Evolutionary conservation across 2,113 vertebrate species (phyloP), one percentile per base, ranked within the genome.

Genomic region (Orthonyx spaldingii): DNA sequence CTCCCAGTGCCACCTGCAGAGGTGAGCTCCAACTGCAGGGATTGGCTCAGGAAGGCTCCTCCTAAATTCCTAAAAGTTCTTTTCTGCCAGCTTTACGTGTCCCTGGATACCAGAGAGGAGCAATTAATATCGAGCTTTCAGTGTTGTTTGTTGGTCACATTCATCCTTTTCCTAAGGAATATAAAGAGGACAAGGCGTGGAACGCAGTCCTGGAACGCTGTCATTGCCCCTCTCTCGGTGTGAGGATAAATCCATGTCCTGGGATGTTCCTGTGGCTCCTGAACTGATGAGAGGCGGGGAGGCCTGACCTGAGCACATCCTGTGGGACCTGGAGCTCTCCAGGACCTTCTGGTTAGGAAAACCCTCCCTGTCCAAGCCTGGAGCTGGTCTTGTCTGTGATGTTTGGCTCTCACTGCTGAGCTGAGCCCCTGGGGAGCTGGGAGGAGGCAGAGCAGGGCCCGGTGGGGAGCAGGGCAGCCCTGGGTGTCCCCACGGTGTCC

Each of bases 361-460:
- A 53, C 5, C 52, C 30, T 60, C 14, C 19, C n/a, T 37, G 41
- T 44, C 27, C 32, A 46, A 39, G 68, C 4, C 3, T 65, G 59
- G 35, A 39, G 5, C 10, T 23, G 52, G 26, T 14, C 72, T 56
- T 50, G 12, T 16, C 57, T 4, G 1, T 55, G 44, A 2, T 23
- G 22, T 27, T 44, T 57, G 26, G 9, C 20, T 61, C 0, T 14
- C 2, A 0, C 3, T 18, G 33, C 63, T 30, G 80, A 65, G 13
- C 41, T 18, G 78, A 81, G 37, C 11, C 55, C 35, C 46, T 37
- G 35, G 3, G 6, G 32, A 65, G 22, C 5, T 1, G 16, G 41
- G 42, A 24, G 50, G 32, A 70, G 53, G 35, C 52, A 39, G 59
- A 7, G 32, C 21, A 5, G 35, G 41, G 35, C 13, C 39, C 2